A percentile compares a stretch with the other conserved stretches of the same genome.
Evolutionary conservation across 1,140 invertebrate species (phyloP).

Genomic region (Drosophila subobscura): DNA sequence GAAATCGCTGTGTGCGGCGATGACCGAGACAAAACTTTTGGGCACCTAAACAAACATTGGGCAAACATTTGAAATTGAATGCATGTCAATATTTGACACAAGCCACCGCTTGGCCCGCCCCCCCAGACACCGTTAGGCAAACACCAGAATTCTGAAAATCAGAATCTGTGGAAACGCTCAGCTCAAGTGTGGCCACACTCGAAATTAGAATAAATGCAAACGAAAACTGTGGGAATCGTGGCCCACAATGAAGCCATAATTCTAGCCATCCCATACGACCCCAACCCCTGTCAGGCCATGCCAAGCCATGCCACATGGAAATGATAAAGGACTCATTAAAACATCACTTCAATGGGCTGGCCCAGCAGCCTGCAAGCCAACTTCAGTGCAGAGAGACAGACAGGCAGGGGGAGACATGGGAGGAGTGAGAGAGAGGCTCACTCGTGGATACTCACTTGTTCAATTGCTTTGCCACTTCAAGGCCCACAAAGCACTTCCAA

Average conservation of each 20-base stretch:
- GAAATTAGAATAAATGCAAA: conserved; percentile 73
- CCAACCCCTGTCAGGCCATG: conserved; percentile 27
- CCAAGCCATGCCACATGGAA: conserved; percentile 57
- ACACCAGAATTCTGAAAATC: conserved; percentile 29
- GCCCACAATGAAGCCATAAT: conserved; percentile 76
- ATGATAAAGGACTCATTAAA: conserved; percentile 82
- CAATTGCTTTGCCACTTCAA: conserved; percentile 79
- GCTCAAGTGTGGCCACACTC: conserved; percentile 61
- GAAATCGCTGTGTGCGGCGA: conserved; percentile 5
- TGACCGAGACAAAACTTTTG: conserved; percentile 8
- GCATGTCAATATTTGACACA: conserved; percentile 70
- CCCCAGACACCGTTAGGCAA: conserved; percentile 59
- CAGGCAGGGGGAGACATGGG: neutral
- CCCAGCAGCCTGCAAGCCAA: conserved; percentile 68
- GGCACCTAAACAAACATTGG: conserved; percentile 67
- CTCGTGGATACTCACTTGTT: conserved; percentile 61
- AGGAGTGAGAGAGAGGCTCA: neutral
- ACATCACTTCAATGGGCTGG: conserved; percentile 79
- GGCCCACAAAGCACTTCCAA: conserved; percentile 54
- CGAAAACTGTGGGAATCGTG: conserved; percentile 51
- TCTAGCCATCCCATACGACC: conserved; percentile 44
- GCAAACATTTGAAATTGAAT: conserved; percentile 57
- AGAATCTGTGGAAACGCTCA: conserved; percentile 41
- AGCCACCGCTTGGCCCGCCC: conserved; percentile 11
- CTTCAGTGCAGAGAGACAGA: conserved; percentile 13